These are phyloP conservation scores for Enteromius unitaeniatus DNA, from an alignment of 2,797 vertebrate genomes.

Conservation along the genomic window DNA sequence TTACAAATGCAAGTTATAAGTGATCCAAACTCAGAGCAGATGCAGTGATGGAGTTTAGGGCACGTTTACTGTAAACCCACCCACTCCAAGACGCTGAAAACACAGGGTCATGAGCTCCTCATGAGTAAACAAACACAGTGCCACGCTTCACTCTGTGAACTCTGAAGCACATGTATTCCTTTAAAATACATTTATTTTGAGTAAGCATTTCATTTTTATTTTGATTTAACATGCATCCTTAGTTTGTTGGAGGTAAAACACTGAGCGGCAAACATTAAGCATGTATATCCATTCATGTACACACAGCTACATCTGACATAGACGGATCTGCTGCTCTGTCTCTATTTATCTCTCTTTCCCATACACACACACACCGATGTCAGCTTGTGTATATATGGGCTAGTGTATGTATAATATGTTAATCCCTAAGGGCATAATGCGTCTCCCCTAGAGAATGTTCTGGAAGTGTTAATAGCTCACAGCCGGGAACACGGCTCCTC, in stretches of 20 bases:
- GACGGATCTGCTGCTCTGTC: background rate
- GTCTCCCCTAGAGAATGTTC: slow-evolving; percentile 44
- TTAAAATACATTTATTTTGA: background rate
- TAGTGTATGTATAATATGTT: slow-evolving; percentile 37
- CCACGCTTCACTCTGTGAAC: background rate
- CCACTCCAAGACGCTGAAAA: background rate
- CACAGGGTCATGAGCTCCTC: background rate
- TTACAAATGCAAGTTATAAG: background rate
- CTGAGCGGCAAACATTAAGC: background rate
- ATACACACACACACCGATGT: background rate
- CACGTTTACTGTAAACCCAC: background rate
- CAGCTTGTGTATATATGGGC: background rate
- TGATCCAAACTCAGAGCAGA: background rate
- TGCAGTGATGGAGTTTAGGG: background rate
- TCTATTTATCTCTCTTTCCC: background rate
- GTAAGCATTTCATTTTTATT: background rate
- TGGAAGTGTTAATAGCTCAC: slow-evolving; percentile 48
- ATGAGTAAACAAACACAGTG: background rate
- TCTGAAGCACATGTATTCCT: background rate
- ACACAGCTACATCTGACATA: background rate
- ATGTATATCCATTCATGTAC: background rate
- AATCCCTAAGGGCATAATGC: slow-evolving; percentile 43
- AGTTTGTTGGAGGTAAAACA: background rate
- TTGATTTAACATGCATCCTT: background rate
- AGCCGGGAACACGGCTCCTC: slow-evolving; percentile 34